Evolutionary conservation across 2,113 vertebrate species (phyloP).

Genomic region (Neotoma lepida): DNA sequence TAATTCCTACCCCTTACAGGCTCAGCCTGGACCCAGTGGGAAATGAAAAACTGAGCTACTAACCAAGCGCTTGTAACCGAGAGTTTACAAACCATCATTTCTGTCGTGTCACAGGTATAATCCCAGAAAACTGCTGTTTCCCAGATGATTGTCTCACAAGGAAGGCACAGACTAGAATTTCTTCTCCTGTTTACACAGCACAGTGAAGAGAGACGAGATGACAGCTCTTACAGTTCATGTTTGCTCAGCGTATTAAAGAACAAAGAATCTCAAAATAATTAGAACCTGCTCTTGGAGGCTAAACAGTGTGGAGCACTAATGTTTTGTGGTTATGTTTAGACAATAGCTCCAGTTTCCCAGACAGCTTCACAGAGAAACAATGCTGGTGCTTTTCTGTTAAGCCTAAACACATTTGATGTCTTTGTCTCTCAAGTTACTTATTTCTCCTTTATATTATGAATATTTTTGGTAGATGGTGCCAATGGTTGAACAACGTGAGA

Average conservation of each 20-base stretch:
- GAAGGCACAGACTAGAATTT: not conserved
- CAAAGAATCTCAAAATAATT: not conserved
- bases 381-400: not conserved
- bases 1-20: not conserved
- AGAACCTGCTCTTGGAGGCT: no score
- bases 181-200: not conserved
- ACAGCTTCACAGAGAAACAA: not conserved
- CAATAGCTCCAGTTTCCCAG: not conserved
- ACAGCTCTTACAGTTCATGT: not conserved
- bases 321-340: not conserved
- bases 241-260: slow-evolving; percentile 30
- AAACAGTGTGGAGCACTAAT: not conserved
- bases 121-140: no score
- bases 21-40: no score
- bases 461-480: not conserved
- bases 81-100: not conserved
- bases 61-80: not conserved
- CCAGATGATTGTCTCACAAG: no score
- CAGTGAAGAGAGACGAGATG: not conserved
- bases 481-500: not conserved
- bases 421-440: not conserved
- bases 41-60: not conserved
- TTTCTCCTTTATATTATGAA: not conserved
- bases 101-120: not conserved
- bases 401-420: not conserved